Evolutionary conservation across 2,797 vertebrate species (phyloP).

Genomic region (Coilia nasus): DNA sequence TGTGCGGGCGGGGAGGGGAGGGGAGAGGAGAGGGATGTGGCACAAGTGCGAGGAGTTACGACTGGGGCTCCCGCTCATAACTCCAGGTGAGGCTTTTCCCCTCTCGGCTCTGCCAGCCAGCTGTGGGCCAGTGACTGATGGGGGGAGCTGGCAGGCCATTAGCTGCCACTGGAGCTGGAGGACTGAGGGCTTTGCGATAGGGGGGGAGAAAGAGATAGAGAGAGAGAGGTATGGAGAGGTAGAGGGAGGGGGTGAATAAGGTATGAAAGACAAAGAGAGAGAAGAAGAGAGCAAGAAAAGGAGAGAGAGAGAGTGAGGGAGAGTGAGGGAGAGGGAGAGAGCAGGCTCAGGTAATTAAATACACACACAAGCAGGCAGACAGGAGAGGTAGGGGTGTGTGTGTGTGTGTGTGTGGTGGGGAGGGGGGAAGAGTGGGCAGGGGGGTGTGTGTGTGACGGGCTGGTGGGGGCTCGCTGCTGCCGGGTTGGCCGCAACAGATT

Average conservation of each 20-base stretch:
- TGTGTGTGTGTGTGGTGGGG: no score
- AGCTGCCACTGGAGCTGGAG: constrained; percentile 22
- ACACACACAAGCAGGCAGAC: constrained; percentile 62
- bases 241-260: not conserved
- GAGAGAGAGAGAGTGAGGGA: not conserved
- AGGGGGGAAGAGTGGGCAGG: constrained; percentile 53
- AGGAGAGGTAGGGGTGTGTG: constrained; percentile 24
- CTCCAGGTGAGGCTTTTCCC: constrained; percentile 64
- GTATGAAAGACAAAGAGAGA: not conserved
- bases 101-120: constrained; percentile 70
- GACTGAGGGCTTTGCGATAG: not conserved
- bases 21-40: constrained; percentile 59
- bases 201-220: not conserved
- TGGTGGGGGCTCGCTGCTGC: not conserved
- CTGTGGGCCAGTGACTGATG: constrained; percentile 50
- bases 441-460: not conserved
- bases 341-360: constrained; percentile 74
- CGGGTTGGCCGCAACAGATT: constrained; percentile 70
- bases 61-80: constrained; percentile 66
- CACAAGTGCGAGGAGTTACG: constrained; percentile 47
- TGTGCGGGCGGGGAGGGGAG: not conserved
- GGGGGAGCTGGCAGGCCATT: constrained; percentile 22
- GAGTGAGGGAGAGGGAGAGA: constrained; percentile 70
- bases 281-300: not conserved
- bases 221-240: not conserved